Conservation (phyloP, 2,888 invertebrate genomes). For the Nemotelus pantherinus region DNA sequence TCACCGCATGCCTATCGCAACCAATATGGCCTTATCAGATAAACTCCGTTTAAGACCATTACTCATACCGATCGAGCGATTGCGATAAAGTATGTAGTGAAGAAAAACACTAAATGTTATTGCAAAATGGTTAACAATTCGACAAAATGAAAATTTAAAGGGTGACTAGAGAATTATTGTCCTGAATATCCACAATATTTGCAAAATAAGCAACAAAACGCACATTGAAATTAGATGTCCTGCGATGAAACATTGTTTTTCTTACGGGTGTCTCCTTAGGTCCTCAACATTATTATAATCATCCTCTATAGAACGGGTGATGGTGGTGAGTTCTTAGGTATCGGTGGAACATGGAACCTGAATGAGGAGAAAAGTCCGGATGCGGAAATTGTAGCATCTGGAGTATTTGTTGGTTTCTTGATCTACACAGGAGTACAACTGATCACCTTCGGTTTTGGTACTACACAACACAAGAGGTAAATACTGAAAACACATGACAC, state of each 20-base stretch:
- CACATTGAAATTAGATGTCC: neutral
- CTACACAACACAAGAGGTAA: conserved; percentile 79
- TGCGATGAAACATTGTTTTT: neutral
- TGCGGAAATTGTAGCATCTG: conserved; percentile 87
- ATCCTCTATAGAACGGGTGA: conserved; percentile 85
- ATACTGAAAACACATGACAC: conserved; percentile 1
- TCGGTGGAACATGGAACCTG: conserved; percentile 90
- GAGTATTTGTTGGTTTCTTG: conserved; percentile 86
- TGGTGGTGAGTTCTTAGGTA: conserved; percentile 84
- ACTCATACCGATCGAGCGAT: conserved; percentile 11
- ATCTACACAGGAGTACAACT: conserved; percentile 83
- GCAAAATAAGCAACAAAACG: neutral
- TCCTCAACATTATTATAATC: conserved; percentile 82
- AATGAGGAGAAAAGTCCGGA: conserved; percentile 89
- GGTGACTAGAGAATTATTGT: no score
- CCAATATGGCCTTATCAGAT: conserved; percentile 30
- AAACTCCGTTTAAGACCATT: conserved; percentile 32
- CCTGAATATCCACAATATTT: no score
- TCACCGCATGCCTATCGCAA: no score
- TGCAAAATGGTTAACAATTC: conserved; percentile 6
- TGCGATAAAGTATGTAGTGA: conserved; percentile 21
- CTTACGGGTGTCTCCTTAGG: conserved; percentile 67
- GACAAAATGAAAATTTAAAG: no score
- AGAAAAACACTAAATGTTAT: conserved; percentile 16
- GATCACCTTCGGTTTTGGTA: conserved; percentile 80